A percentile compares a stretch with the other conserved stretches of the same genome.
Evolutionary conservation across 2,888 invertebrate genomes (phyloP).

Genomic region (Phorcus lineatus): DNA sequence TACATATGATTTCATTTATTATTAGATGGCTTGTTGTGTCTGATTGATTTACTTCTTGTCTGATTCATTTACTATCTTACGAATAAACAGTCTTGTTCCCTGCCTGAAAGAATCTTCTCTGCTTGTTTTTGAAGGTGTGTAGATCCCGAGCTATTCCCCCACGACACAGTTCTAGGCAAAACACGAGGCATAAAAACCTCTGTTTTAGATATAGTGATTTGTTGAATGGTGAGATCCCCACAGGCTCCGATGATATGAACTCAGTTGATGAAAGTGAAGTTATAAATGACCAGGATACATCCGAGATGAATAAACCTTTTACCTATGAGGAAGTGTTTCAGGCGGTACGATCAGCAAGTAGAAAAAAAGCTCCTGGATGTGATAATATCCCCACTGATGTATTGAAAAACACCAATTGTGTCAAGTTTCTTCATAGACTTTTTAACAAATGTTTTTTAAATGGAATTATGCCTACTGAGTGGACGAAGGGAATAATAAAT

Average conservation of each 20-base stretch:
- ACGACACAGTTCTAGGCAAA: too few relatives aligned
- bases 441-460: conserved; percentile 35
- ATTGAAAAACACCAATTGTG: neutral
- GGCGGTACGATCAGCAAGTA: neutral
- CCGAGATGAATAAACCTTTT: too few relatives aligned
- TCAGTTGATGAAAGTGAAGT: neutral
- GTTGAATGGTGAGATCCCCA: neutral
- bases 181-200: too few relatives aligned
- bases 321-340: neutral
- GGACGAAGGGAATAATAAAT: conserved; percentile 30
- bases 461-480: conserved; percentile 27
- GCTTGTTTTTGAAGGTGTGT: too few relatives aligned
- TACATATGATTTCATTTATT: too few relatives aligned
- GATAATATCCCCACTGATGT: neutral
- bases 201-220: neutral
- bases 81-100: too few relatives aligned
- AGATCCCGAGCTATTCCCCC: too few relatives aligned
- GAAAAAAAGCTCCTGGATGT: neutral
- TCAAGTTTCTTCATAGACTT: conserved; percentile 20
- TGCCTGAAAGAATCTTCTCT: too few relatives aligned
- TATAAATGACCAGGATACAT: too few relatives aligned
- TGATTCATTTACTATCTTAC: too few relatives aligned
- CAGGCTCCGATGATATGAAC: neutral
- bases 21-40: too few relatives aligned
- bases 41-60: too few relatives aligned